These are phyloP conservation scores for Delphinapterus leucas DNA, from an alignment of 2,113 vertebrate species.

Conservation along the genomic window DNA sequence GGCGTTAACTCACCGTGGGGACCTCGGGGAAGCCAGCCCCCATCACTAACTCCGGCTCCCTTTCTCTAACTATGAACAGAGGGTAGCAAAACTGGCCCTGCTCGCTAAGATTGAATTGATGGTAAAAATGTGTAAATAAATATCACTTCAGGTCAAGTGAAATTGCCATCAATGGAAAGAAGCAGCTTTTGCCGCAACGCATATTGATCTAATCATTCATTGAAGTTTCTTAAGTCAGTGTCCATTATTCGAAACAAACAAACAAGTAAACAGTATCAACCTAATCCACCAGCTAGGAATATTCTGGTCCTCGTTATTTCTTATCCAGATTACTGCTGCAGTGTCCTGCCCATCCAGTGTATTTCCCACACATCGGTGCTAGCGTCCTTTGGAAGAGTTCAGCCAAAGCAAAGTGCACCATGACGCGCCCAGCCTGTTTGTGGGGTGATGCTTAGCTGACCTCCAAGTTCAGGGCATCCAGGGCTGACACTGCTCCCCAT, in stretches of 20 bases:
- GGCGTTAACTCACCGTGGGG: too few relatives aligned
- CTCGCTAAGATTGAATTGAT: not conserved
- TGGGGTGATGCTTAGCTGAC: not conserved
- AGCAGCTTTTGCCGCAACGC: not conserved
- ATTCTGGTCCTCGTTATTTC: not conserved
- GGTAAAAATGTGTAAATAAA: not conserved
- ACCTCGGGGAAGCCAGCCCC: not conserved
- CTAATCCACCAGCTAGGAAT: not conserved
- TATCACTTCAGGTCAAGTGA: not conserved
- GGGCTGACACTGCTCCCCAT: not conserved
- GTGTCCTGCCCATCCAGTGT: accelerated
- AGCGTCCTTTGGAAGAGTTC: not conserved
- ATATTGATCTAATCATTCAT: not conserved
- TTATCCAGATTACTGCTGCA: not conserved
- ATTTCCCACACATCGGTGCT: too few relatives aligned
- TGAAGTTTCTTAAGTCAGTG: not conserved
- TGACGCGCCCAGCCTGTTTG: accelerated
- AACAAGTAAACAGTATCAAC: not conserved
- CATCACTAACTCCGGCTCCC: accelerated
- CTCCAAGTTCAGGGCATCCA: not conserved
- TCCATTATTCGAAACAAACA: not conserved
- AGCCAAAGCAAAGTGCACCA: accelerated
- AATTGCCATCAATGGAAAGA: not conserved
- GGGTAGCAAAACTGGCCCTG: not conserved
- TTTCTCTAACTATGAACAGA: not conserved